phyloP scores from a whole-genome alignment of 53 echinoderm and acorn worm species.

The Pentamera pediparva region DNA sequence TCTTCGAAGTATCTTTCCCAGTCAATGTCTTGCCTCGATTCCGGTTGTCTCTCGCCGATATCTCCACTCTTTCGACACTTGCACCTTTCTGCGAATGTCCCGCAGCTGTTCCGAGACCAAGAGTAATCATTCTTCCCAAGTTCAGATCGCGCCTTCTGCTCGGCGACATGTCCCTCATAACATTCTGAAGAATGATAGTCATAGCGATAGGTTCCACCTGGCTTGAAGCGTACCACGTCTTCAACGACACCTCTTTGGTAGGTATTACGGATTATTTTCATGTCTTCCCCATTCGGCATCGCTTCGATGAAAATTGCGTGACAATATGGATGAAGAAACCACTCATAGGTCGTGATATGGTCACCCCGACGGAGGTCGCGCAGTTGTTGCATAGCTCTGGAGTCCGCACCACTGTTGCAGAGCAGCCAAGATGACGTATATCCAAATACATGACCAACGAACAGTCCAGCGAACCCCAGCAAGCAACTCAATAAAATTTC shows the following conservation, averaged over 20 bases:
- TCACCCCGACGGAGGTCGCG: slow-evolving; percentile 3
- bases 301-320: slow-evolving; percentile 14
- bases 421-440: slow-evolving; percentile 5
- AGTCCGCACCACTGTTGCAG: background rate
- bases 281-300: background rate
- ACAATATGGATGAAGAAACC: slow-evolving; percentile 23
- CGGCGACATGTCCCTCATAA: background rate
- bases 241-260: background rate
- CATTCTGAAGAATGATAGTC: slow-evolving; percentile 1
- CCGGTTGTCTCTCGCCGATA: background rate
- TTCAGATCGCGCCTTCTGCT: background rate
- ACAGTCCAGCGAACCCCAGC: slow-evolving; percentile 5
- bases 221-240: background rate
- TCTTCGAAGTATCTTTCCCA: background rate
- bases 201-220: background rate
- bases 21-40: background rate
- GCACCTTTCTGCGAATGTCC: slow-evolving; percentile 13
- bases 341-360: slow-evolving; percentile 20
- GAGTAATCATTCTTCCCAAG: background rate
- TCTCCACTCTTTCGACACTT: background rate
- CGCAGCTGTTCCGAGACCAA: background rate
- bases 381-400: background rate
- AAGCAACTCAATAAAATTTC: slow-evolving; percentile 9
- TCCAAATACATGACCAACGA: slow-evolving; percentile 1
- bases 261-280: slow-evolving; percentile 12